Base-by-base conservation (phyloP, 2,113 vertebrate species). In the Otocyon megalotis region DNA sequence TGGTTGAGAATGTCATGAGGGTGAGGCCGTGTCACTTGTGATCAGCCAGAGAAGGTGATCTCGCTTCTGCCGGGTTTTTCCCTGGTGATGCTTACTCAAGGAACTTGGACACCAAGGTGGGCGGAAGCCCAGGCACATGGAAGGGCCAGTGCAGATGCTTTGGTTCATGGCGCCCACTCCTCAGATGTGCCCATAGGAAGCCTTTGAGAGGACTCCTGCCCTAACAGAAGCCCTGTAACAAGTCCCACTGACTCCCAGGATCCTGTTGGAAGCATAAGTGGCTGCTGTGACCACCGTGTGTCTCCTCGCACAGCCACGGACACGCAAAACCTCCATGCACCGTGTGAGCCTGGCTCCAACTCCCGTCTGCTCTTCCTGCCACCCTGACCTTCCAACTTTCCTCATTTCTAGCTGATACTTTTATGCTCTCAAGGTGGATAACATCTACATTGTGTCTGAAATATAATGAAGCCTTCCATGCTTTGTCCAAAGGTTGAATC, bases 261-360 rank as follows among this genome's bases (percentile, higher is more conserved):
- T 12, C 28, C 24, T 7, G 14, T 4, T 8, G 37, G 65, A 37
- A 54, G 24, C 1, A 13, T 13, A 32, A 30, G 60, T 53, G 43
- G 26, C 54, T 26, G 13, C 30, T n/a, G 65, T 3, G 2, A 15
- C 72, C 72, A 43, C 37, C 1, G 3, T 7, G 22, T 14, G 37
- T 43, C 20, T 22, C 71, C 69, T 26, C 5, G 13, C 2, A 0
- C 72, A 43, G 72, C 7, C 72, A 48, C 7, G 1, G 13, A 9
- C 43, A 16, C 7, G 1, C 8, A 3, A 77, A 28, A 28, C 43
- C 43, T 14, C 3, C 74, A 30, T 0, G 15, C 43, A 50, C 43
- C 3, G 0, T 12, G 7, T 28, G 3, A n/a, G 50, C 19, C 2
- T 0, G 0, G 26, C 3, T 83, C 32, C 37, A 20, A 32, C 3